These are phyloP conservation scores for Perognathus longimembris DNA, from an alignment of 2,113 vertebrate genomes.

Conservation along the genomic window DNA sequence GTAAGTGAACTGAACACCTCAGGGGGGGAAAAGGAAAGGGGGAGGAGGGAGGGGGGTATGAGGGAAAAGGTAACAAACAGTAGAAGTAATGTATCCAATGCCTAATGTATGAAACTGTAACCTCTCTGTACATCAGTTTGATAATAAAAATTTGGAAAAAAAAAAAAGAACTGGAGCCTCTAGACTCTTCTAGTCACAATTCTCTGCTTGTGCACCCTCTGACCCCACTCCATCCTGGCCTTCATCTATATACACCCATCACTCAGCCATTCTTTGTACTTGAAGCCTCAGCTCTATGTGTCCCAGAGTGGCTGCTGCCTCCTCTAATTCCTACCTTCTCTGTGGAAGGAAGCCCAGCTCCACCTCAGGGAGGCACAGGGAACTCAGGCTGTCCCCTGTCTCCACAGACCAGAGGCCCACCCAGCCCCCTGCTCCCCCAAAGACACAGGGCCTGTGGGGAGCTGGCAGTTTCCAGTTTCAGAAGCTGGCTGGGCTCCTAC, in stretches of 20 bases:
- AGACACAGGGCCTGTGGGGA: slow-evolving; percentile 59
- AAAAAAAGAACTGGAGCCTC: background rate
- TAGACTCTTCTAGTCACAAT: background rate
- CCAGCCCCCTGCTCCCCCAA: background rate
- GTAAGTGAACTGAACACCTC: too few relatives aligned
- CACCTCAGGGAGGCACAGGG: background rate
- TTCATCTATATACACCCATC: too few relatives aligned
- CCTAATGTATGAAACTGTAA: too few relatives aligned
- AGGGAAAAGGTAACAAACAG: too few relatives aligned
- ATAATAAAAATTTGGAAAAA: too few relatives aligned
- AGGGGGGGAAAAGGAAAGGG: too few relatives aligned
- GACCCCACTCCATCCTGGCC: too few relatives aligned
- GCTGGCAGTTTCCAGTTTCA: slow-evolving; percentile 40
- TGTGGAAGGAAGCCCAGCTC: background rate
- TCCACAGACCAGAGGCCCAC: background rate
- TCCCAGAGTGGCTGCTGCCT: background rate
- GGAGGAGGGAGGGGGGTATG: too few relatives aligned
- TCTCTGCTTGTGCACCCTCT: too few relatives aligned
- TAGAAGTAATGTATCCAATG: too few relatives aligned
- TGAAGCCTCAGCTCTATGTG: background rate
- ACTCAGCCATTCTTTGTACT: background rate
- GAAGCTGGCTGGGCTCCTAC: slow-evolving; percentile 30
- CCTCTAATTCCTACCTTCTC: background rate
- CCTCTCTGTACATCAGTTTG: too few relatives aligned
- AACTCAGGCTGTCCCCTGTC: background rate